A percentile compares a stretch with the other conserved stretches of the same genome.
phyloP scores from a whole-genome alignment of 2,888 invertebrate species.

The Hylaea fasciaria region DNA sequence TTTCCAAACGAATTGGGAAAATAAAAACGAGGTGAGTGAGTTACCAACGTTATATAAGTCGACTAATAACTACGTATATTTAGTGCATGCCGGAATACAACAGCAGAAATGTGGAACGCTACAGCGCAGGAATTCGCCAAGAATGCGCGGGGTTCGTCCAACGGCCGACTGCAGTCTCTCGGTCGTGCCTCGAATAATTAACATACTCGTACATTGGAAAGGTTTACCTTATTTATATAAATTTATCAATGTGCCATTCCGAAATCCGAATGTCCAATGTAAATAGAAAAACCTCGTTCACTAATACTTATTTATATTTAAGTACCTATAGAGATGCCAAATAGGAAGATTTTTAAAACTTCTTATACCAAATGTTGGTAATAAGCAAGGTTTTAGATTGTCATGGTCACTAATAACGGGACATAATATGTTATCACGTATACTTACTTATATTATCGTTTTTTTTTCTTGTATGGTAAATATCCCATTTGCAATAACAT shows the following conservation, averaged over 20 bases:
- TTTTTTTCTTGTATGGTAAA: too few relatives aligned
- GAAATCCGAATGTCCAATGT: background rate
- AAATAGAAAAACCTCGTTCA: too few relatives aligned
- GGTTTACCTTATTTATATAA: slow-evolving; percentile 1
- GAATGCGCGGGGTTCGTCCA: slow-evolving; percentile 51
- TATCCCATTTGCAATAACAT: too few relatives aligned
- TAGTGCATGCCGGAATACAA: slow-evolving; percentile 23
- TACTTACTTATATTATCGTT: too few relatives aligned
- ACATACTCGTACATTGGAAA: slow-evolving; percentile 18
- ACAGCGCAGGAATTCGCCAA: slow-evolving; percentile 34
- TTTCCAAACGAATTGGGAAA: slow-evolving; percentile 21
- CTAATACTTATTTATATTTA: too few relatives aligned
- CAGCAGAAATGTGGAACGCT: slow-evolving; percentile 39
- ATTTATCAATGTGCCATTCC: background rate
- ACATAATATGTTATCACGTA: too few relatives aligned
- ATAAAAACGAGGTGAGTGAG: slow-evolving; percentile 16
- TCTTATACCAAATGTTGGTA: too few relatives aligned
- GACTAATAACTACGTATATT: background rate
- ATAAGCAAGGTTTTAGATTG: too few relatives aligned
- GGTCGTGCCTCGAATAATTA: slow-evolving; percentile 58
- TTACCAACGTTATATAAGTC: slow-evolving; percentile 21
- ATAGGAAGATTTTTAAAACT: too few relatives aligned
- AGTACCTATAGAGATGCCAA: too few relatives aligned
- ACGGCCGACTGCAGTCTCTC: slow-evolving; percentile 54
- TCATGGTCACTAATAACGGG: too few relatives aligned